Conservation (phyloP, 1,140 invertebrate species). For the Drosophila sproati region DNA sequence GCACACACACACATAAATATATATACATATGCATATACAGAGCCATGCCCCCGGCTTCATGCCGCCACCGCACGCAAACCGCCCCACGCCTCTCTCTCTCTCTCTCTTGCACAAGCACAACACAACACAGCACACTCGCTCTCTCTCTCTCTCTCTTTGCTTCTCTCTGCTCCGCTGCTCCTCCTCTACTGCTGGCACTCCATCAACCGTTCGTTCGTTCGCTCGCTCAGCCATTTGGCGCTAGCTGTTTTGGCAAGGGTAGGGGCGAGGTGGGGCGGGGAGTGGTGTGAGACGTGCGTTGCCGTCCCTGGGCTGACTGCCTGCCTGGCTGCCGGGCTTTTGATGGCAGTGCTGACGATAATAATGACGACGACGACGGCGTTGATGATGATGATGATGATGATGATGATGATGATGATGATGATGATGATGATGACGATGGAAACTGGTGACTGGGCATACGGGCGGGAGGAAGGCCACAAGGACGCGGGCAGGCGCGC, state of each 20-base stretch:
- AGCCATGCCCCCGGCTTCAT: slow-evolving; percentile 55
- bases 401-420: slow-evolving; percentile 29
- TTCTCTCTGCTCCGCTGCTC: slow-evolving; percentile 41
- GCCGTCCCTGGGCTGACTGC: slow-evolving; percentile 35
- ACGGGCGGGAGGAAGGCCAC: slow-evolving; percentile 13
- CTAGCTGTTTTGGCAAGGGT: slow-evolving; percentile 13
- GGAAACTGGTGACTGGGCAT: slow-evolving; percentile 32
- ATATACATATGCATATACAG: slow-evolving; percentile 17
- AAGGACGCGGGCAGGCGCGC: slow-evolving; percentile 40
- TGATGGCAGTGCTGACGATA: slow-evolving; percentile 46
- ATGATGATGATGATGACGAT: slow-evolving; percentile 27
- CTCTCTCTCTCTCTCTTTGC: slow-evolving; percentile 18
- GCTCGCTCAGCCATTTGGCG: slow-evolving; percentile 42
- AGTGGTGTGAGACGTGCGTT: slow-evolving; percentile 12
- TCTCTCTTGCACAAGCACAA: background rate
- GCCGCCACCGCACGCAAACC: slow-evolving; percentile 62
- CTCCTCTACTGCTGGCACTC: background rate
- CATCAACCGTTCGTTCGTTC: background rate
- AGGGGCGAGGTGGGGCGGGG: background rate
- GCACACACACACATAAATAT: slow-evolving; percentile 24
- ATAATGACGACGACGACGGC: slow-evolving; percentile 1
- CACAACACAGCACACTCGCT: background rate
- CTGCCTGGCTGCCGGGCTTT: slow-evolving; percentile 45
- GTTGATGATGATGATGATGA: slow-evolving; percentile 32
- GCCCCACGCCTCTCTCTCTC: slow-evolving; percentile 24